These are phyloP conservation scores for Biston betularia DNA, from an alignment of 2,888 invertebrate species.

Conservation along the genomic window DNA sequence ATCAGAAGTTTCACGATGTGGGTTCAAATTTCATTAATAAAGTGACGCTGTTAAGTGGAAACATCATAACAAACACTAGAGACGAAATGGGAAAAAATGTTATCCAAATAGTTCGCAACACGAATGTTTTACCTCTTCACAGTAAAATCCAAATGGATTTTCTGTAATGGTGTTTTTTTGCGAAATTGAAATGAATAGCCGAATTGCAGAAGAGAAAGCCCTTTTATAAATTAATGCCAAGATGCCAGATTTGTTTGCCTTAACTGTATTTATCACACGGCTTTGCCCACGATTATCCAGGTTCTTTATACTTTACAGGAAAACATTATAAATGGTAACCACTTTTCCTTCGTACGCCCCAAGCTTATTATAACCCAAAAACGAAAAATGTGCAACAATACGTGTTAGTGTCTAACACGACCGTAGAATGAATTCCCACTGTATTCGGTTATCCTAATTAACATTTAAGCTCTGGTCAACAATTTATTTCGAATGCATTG, in stretches of 20 bases:
- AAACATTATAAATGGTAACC: background rate
- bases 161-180: background rate
- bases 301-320: background rate
- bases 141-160: slow-evolving; percentile 1
- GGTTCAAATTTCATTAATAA: too few species aligned
- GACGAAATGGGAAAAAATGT: background rate
- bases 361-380: too few species aligned
- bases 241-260: background rate
- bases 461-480: slow-evolving; percentile 7
- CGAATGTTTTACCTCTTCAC: slow-evolving; percentile 1
- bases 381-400: too few species aligned
- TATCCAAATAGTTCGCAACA: background rate
- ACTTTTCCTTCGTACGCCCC: too few species aligned
- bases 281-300: background rate
- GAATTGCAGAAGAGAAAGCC: background rate
- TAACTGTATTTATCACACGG: background rate
- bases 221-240: background rate
- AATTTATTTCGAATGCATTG: slow-evolving; percentile 5
- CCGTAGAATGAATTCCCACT: too few species aligned
- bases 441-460: too few species aligned
- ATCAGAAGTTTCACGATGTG: too few species aligned
- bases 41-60: too few species aligned
- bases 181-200: slow-evolving; percentile 14
- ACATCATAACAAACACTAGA: too few species aligned
- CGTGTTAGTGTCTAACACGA: too few species aligned